Percentiles rank a stretch among this genome's conserved stretches.
Conservation (phyloP, 1,140 invertebrate species). For the Heliconius melpomene region DNA sequence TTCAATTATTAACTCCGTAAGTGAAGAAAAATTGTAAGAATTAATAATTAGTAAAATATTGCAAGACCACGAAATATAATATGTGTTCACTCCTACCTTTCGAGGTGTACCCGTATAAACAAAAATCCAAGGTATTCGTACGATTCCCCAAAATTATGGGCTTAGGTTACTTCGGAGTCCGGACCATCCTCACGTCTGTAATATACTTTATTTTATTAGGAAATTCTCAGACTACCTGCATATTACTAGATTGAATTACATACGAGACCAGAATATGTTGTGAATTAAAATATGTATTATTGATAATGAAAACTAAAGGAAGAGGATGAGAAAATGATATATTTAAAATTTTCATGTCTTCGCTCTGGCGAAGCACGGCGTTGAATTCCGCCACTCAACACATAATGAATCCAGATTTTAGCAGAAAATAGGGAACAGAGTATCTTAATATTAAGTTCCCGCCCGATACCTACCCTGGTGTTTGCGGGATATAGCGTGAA, state of each 20-base stretch:
- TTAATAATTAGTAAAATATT: background rate
- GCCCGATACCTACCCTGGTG: too few species aligned
- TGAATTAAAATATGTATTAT: background rate
- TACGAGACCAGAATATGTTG: background rate
- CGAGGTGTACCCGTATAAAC: conserved; percentile 47
- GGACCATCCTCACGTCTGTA: conserved; percentile 47
- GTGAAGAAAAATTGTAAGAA: background rate
- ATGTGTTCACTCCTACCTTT: conserved; percentile 46
- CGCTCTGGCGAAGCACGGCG: too few species aligned
- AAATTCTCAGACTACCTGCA: conserved; percentile 46
- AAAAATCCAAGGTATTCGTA: conserved; percentile 52
- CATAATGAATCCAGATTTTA: too few species aligned
- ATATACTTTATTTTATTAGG: conserved; percentile 51
- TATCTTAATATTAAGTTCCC: too few species aligned
- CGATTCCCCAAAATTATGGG: conserved; percentile 49
- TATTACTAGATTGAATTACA: conserved; percentile 28
- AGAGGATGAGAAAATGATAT: too few species aligned
- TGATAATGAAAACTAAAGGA: background rate
- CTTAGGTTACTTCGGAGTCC: conserved; percentile 30
- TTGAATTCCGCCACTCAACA: too few species aligned
- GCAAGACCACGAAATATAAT: conserved; percentile 9
- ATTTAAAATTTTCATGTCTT: too few species aligned
- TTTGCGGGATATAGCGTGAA: too few species aligned
- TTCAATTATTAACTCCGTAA: too few species aligned
- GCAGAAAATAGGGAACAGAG: too few species aligned